Conservation (phyloP, 1,140 invertebrate genomes). For the Spodoptera litura region DNA sequence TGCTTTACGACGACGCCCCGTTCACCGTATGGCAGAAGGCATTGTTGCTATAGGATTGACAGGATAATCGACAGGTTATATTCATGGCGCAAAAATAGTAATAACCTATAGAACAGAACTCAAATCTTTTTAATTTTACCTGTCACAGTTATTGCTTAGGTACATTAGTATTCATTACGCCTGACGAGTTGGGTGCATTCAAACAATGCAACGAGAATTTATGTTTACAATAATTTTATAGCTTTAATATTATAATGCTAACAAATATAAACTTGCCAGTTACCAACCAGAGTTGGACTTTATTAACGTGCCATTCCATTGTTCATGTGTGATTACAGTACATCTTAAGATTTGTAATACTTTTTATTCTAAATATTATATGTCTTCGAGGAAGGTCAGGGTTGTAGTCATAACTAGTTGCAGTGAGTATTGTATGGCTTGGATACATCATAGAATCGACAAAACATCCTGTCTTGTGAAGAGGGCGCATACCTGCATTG, state of each 20-base stretch:
- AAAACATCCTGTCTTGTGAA: constrained; percentile 51
- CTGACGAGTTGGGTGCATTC: neutral
- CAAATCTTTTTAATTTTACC: neutral
- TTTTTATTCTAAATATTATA: neutral
- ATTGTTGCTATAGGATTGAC: constrained; percentile 19
- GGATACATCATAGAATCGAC: constrained; percentile 49
- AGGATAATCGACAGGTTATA: neutral
- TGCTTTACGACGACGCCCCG: constrained; percentile 39
- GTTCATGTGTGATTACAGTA: neutral
- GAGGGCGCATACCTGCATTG: constrained; percentile 71
- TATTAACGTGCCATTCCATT: constrained; percentile 7
- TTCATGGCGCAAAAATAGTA: constrained; percentile 10
- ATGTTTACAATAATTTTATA: neutral
- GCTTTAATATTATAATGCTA: neutral
- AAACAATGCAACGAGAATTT: neutral
- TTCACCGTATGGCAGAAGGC: constrained; percentile 41
- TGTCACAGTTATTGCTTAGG: neutral
- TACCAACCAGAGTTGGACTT: neutral
- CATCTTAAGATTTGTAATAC: constrained; percentile 1
- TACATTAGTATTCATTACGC: constrained; percentile 2
- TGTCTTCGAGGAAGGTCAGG: constrained; percentile 30
- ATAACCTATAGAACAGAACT: too few relatives aligned
- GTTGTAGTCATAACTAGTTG: constrained; percentile 1
- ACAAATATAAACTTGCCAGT: neutral
- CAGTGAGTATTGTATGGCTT: constrained; percentile 31